Evolutionary conservation across 2,113 vertebrate genomes (phyloP), one percentile per base, ranked within the genome.

Genomic region (Gavia stellata): DNA sequence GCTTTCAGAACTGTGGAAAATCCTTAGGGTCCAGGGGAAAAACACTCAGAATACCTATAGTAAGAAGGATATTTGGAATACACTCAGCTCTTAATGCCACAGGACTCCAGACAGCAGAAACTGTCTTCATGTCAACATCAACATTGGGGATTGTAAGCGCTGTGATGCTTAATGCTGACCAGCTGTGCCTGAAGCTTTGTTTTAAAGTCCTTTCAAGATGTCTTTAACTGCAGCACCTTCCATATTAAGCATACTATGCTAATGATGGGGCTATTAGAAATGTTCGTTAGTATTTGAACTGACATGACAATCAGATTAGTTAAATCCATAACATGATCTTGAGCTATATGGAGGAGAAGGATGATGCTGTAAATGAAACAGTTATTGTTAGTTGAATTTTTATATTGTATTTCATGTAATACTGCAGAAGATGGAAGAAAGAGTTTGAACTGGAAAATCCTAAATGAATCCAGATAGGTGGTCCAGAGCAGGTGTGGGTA

Each of bases 101-200:
- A 81, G 72, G 79, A 67, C 66, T 86, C 90, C 31, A 95, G 72
- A 92, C 28, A 72, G 68, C 47, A 94, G 72, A 94, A 94, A 87
- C 28, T 70, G 58, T 86, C 88, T 95, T 86, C 65, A 42, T 21
- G 53, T 96, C 83, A 80, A 36, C 73, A 85, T 68, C 77, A 68
- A 56, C 44, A 42, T 4, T 33, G 44, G 29, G 40, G 73, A 65
- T 33, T 84, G 55, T 49, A 80, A 89, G 58, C 44, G 44, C 65
- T 68, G 78, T 80, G 88, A 67, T 74, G 75, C 55, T 73, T 92
- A 94, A 96, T 77, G 71, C 74, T 88, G 81, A 58, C 77, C 92
- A 93, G 83, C 88, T 96, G 91, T 84, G 44, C 68, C 67, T 75
- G 89, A 92, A 92, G 23, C 28, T 89, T 96, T 91, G 45, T 79